These are phyloP conservation scores for Proisotoma minuta DNA, from an alignment of 2,888 invertebrate genomes.

Conservation along the genomic window DNA sequence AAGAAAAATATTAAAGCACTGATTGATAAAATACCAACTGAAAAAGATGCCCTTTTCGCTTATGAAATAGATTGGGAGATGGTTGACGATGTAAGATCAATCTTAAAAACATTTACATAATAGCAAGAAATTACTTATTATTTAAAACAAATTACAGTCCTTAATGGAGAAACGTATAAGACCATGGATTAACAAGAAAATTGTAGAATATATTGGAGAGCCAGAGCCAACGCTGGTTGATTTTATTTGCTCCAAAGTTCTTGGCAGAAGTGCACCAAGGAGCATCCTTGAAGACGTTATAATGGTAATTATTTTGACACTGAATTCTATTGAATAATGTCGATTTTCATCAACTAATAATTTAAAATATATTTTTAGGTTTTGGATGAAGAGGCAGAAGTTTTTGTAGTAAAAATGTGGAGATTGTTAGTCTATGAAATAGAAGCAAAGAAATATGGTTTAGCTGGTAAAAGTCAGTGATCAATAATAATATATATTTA, in stretches of 20 bases:
- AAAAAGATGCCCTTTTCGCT: slow-evolving; percentile 91
- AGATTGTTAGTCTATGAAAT: slow-evolving; percentile 97
- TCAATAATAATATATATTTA: no score
- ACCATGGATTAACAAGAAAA: slow-evolving; percentile 99
- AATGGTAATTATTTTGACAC: slow-evolving; percentile 76
- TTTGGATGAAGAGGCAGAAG: slow-evolving; percentile 98
- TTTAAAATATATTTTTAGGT: slow-evolving; percentile 62
- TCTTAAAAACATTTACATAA: no score
- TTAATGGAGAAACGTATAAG: slow-evolving; percentile 93
- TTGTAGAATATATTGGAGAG: slow-evolving; percentile 98
- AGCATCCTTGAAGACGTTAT: slow-evolving; percentile 96
- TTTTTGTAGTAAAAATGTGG: slow-evolving; percentile 99
- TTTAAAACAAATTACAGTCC: slow-evolving; percentile 54
- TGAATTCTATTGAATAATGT: slow-evolving; percentile 7
- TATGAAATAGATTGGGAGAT: slow-evolving; percentile 89
- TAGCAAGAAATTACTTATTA: neutral
- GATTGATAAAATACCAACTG: slow-evolving; percentile 97
- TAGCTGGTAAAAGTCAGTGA: slow-evolving; percentile 27
- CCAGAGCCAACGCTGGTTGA: slow-evolving; percentile 97
- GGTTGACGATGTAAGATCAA: slow-evolving; percentile 61
- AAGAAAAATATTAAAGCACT: slow-evolving; percentile 91
- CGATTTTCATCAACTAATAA: neutral
- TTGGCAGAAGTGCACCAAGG: slow-evolving; percentile 87
- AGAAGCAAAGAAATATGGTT: slow-evolving; percentile 78
- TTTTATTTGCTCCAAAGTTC: slow-evolving; percentile 97